These are phyloP conservation scores for Choloepus hoffmanni DNA, from an alignment of 2,113 vertebrate genomes.

Conservation along the genomic window DNA sequence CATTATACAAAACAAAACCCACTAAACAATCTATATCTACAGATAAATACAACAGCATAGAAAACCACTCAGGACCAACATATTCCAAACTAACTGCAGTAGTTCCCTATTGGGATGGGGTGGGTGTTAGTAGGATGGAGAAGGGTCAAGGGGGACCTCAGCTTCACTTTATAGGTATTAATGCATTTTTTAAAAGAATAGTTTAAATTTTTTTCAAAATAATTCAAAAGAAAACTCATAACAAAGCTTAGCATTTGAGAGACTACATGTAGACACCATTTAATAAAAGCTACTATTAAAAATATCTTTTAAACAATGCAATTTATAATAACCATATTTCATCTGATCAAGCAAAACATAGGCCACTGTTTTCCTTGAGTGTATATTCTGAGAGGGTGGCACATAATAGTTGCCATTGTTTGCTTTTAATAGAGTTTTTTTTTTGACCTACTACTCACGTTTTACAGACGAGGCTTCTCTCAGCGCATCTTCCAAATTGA, in stretches of 20 bases:
- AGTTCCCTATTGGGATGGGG: background rate
- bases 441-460: slow-evolving; percentile 83
- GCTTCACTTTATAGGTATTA: background rate
- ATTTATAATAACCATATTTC: background rate
- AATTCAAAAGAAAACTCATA: background rate
- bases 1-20: background rate
- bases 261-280: background rate
- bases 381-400: background rate
- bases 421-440: background rate
- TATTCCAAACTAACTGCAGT: background rate
- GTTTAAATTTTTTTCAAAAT: background rate
- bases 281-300: background rate
- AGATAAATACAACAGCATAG: background rate
- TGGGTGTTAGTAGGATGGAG: background rate
- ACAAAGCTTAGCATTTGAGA: slow-evolving; percentile 8
- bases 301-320: background rate
- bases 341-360: background rate
- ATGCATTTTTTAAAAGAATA: background rate
- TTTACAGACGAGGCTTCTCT: slow-evolving; percentile 66
- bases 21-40: background rate
- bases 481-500: slow-evolving; percentile 80
- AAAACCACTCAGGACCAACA: background rate
- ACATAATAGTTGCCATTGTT: background rate
- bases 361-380: background rate
- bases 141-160: background rate